These are phyloP conservation scores for Loxodonta africana DNA, from an alignment of 2,113 vertebrate genomes.

Conservation along the genomic window DNA sequence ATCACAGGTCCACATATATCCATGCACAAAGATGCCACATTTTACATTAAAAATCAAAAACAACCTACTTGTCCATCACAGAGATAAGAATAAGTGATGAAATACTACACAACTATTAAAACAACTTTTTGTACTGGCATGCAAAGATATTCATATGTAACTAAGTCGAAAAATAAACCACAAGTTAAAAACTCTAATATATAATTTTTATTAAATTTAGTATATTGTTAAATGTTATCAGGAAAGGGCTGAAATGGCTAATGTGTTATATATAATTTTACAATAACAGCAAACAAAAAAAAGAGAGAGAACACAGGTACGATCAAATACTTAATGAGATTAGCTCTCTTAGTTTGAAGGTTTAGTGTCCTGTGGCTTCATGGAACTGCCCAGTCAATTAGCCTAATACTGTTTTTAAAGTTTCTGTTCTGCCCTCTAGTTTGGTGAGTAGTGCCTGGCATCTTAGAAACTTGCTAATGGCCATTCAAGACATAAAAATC, in stretches of 20 bases:
- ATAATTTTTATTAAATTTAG: background rate
- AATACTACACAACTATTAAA: background rate
- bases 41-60: slow-evolving; percentile 7
- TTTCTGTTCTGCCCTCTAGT: no score
- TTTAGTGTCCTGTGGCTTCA: no score
- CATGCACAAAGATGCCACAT: background rate
- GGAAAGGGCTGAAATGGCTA: background rate
- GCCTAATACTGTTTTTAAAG: no score
- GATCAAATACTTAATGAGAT: no score
- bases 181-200: background rate
- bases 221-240: background rate
- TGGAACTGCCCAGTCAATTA: no score
- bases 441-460: no score
- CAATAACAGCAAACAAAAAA: no score
- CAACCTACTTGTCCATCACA: background rate
- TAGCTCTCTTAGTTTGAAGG: no score
- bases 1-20: background rate
- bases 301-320: no score
- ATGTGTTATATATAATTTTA: no score
- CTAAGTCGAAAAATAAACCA: background rate
- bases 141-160: background rate
- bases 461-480: no score
- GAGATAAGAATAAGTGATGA: background rate
- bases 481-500: no score
- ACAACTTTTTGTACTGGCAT: background rate